Evolutionary conservation across 2,797 vertebrate species (phyloP), one percentile per base, ranked within the genome.

Genomic region (Sylvia borin): DNA sequence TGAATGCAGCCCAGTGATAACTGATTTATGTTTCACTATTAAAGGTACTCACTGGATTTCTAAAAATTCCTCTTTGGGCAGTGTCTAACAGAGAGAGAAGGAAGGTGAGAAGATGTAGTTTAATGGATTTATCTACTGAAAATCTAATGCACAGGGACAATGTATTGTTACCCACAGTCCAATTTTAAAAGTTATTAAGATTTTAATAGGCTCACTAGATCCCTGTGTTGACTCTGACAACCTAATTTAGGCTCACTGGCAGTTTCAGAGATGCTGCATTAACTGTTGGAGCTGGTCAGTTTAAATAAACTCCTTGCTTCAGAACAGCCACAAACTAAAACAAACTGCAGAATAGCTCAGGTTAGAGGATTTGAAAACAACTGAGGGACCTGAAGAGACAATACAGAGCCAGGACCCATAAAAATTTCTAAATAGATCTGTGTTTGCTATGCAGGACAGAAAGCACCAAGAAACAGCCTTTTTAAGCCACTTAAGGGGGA

Each of bases 151-250:
- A 53, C 29, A 78, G 25, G 50, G 61, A 81, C 86, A 89, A 68
- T 24, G 38, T 88, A 93, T 95, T 90, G 89, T 68, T 93, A 85
- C 68, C 47, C 70, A 93, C 62, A 92, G 75, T 93, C 70, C 93
- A 96, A 97, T 97, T 94, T 91, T 88, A 78, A 81, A 96, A 91
- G 87, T 96, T 95, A 92, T 95, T 97, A 97, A 97, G 92, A 91
- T 96, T 96, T 96, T 96, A 96, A 96, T 96, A 95, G 93, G 85
- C 91, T 94, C 72, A 38, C 87, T 77, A 78, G 68, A 84, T 88
- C 0, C 2, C 47, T 85, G 18, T 92, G 95, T 94, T 91, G 87
- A 85, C 86, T 95, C 92, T 95, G 95, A 96, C 95, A 95, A 75
- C 58, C 91, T 92, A 96, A 95, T 97, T 96, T 95, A 88, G 72